Evolutionary conservation across 2,888 invertebrate species (phyloP).

Genomic region (Melinaea marsaeus): DNA sequence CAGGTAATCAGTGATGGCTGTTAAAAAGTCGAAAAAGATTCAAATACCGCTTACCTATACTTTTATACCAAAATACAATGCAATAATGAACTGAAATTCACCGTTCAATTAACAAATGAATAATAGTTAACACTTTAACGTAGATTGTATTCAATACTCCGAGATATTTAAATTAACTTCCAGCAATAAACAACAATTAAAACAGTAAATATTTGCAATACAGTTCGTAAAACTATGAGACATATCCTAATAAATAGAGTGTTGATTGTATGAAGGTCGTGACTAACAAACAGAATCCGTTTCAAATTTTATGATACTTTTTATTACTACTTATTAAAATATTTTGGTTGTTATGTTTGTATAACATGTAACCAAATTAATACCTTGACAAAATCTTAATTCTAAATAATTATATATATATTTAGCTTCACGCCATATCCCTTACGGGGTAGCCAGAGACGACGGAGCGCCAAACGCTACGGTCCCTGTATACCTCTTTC

Average conservation of each 20-base stretch:
- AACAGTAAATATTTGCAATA: slow-evolving; percentile 12
- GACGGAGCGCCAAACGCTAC: no score
- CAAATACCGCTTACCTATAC: no score
- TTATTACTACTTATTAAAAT: neutral
- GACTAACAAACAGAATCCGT: slow-evolving; percentile 17
- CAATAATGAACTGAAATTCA: no score
- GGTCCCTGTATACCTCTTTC: no score
- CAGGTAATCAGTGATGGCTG: no score
- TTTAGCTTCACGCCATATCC: no score
- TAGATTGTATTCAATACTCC: neutral
- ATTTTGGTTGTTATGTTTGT: neutral
- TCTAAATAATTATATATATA: no score
- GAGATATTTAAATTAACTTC: neutral
- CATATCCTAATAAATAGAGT: slow-evolving; percentile 28
- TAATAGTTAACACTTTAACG: slow-evolving; percentile 12
- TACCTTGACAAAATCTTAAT: neutral
- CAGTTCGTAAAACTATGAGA: slow-evolving; percentile 21
- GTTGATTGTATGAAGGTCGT: slow-evolving; percentile 30
- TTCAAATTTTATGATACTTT: slow-evolving; percentile 14
- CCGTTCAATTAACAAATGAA: no score
- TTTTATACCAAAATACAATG: no score
- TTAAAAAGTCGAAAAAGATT: no score
- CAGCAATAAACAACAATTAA: slow-evolving; percentile 14
- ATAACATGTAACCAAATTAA: neutral
- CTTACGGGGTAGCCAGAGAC: no score